Evolutionary conservation across 2,113 vertebrate species (phyloP).

Genomic region (Syrmaticus mikado): DNA sequence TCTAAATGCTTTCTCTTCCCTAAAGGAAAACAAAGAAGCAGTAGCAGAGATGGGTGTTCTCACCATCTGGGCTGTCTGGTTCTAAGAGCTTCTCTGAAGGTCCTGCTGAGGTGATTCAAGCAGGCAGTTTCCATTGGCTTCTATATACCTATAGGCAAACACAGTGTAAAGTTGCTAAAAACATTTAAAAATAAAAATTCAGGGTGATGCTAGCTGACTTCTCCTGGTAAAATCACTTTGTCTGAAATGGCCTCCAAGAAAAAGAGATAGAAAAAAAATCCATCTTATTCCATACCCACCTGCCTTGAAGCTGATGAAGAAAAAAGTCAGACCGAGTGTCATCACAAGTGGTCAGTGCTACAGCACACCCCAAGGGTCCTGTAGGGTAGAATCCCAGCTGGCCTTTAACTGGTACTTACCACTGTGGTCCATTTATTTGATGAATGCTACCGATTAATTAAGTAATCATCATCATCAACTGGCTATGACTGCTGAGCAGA

Average conservation of each 20-base stretch:
- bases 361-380: not conserved
- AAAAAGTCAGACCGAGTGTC: no score
- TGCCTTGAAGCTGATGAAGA: not conserved
- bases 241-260: not conserved
- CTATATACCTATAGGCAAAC: not conserved
- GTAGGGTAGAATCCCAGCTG: not conserved
- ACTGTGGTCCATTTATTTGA: not conserved
- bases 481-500: not conserved
- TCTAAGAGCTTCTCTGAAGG: not conserved
- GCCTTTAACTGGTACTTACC: not conserved
- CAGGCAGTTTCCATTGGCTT: not conserved
- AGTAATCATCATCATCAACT: not conserved
- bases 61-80: not conserved
- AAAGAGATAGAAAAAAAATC: not conserved
- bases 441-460: not conserved
- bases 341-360: not conserved
- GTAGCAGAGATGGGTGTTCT: not conserved
- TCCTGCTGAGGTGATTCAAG: not conserved
- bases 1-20: not conserved
- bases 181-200: not conserved
- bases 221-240: not conserved
- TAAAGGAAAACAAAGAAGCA: not conserved
- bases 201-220: not conserved
- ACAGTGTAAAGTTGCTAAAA: not conserved
- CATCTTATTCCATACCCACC: fast-evolving